Conservation (phyloP, 1,140 invertebrate genomes). For the Penaeus chinensis region DNA sequence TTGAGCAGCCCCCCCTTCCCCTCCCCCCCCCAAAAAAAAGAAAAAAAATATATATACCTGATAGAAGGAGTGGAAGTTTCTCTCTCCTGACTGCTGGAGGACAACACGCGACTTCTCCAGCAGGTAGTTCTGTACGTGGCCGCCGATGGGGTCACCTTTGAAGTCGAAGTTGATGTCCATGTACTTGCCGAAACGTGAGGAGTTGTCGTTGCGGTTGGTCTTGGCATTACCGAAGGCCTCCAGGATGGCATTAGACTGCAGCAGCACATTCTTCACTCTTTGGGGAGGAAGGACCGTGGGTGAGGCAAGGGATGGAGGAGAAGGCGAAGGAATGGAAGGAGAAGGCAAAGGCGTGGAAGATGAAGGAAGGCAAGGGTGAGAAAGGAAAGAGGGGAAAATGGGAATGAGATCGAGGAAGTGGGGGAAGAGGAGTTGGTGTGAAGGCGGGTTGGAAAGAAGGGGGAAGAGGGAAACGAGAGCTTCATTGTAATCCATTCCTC, state of each 20-base stretch:
- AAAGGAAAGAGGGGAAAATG: too few species aligned
- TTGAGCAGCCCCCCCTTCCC: neutral
- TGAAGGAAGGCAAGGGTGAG: too few species aligned
- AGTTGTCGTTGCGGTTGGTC: conserved; percentile 97
- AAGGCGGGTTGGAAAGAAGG: too few species aligned
- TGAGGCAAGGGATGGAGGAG: too few species aligned
- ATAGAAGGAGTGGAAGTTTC: conserved; percentile 98
- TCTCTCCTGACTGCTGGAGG: conserved; percentile 90
- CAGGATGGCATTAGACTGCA: conserved; percentile 94
- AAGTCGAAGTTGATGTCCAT: conserved; percentile 99
- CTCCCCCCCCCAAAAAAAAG: neutral
- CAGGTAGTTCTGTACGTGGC: conserved; percentile 95
- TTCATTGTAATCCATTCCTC: too few species aligned
- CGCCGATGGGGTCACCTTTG: conserved; percentile 96
- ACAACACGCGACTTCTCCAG: conserved; percentile 97
- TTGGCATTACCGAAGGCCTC: conserved; percentile 99
- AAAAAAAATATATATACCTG: conserved; percentile 75
- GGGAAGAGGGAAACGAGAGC: too few species aligned
- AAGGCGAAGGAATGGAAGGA: too few species aligned
- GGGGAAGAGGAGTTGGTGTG: too few species aligned
- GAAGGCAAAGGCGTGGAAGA: too few species aligned
- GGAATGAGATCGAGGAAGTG: too few species aligned
- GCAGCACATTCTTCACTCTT: conserved; percentile 95
- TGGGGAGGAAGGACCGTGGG: neutral
- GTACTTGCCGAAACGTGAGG: conserved; percentile 97